Conservation (phyloP, 1,140 invertebrate species). For the Acyrthosiphon pisum region DNA sequence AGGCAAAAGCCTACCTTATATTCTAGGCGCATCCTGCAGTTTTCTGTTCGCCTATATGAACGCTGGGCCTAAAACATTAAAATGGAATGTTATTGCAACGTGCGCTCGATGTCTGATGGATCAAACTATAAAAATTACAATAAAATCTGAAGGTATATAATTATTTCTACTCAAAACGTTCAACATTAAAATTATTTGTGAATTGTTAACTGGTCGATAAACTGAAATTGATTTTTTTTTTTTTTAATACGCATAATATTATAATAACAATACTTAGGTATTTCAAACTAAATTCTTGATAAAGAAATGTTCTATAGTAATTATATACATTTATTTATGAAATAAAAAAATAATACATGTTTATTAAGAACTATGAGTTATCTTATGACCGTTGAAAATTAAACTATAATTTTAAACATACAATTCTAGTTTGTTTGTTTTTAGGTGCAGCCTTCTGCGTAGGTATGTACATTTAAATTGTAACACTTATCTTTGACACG, state of each 20-base stretch:
- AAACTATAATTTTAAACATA: background rate
- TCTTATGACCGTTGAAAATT: background rate
- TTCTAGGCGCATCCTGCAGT: constrained; percentile 44
- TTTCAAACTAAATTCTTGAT: background rate
- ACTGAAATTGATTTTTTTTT: background rate
- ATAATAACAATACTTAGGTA: background rate
- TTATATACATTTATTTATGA: background rate
- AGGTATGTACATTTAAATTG: background rate
- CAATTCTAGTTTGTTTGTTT: background rate
- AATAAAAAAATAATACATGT: background rate
- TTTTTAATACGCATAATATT: background rate
- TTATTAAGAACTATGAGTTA: background rate
- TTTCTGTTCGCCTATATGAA: constrained; percentile 53
- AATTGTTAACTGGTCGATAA: background rate
- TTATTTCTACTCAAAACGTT: background rate
- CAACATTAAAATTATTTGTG: background rate
- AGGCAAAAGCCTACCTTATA: constrained; percentile 55
- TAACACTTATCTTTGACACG: background rate
- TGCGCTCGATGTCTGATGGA: background rate
- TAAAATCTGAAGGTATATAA: background rate
- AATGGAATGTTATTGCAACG: constrained; percentile 36
- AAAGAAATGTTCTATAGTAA: background rate
- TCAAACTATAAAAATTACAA: constrained; percentile 3
- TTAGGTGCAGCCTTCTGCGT: background rate
- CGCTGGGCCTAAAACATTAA: constrained; percentile 56